phyloP scores from a whole-genome alignment of 1,140 invertebrate genomes.

The Alviniconcha marisindica region DNA sequence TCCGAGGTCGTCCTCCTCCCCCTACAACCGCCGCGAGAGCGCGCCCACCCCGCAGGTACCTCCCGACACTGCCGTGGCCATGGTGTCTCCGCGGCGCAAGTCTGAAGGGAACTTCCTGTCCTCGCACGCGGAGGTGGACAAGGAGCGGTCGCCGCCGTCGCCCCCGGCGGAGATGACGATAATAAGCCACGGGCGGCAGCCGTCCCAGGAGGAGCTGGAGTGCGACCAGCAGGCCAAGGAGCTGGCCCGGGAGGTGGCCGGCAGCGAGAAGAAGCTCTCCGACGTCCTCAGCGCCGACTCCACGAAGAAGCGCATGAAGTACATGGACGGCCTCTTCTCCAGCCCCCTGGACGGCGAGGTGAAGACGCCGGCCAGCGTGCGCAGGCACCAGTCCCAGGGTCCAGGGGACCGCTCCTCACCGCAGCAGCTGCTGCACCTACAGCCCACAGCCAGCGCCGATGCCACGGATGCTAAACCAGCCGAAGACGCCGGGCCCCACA shows the following conservation, averaged over 20 bases:
- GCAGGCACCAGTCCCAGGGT: slow-evolving; percentile 26
- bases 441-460: too few species aligned
- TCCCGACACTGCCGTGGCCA: neutral
- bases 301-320: slow-evolving; percentile 86
- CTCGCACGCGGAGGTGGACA: neutral
- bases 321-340: slow-evolving; percentile 85
- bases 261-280: slow-evolving; percentile 70
- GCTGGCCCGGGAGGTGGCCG: slow-evolving; percentile 83
- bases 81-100: slow-evolving; percentile 15
- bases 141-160: neutral
- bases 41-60: slow-evolving; percentile 21
- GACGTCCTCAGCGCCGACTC: slow-evolving; percentile 81
- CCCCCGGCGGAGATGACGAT: neutral
- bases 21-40: slow-evolving; percentile 47
- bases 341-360: neutral
- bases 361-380: slow-evolving; percentile 10
- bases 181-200: slow-evolving; percentile 73
- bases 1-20: neutral
- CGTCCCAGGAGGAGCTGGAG: slow-evolving; percentile 87
- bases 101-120: slow-evolving; percentile 42
- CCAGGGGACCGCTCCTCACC: neutral
- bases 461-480: neutral
- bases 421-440: too few species aligned
- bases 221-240: slow-evolving; percentile 87
- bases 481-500: neutral